Conservation (phyloP, 2,888 invertebrate species). For the Apamea crenata region DNA sequence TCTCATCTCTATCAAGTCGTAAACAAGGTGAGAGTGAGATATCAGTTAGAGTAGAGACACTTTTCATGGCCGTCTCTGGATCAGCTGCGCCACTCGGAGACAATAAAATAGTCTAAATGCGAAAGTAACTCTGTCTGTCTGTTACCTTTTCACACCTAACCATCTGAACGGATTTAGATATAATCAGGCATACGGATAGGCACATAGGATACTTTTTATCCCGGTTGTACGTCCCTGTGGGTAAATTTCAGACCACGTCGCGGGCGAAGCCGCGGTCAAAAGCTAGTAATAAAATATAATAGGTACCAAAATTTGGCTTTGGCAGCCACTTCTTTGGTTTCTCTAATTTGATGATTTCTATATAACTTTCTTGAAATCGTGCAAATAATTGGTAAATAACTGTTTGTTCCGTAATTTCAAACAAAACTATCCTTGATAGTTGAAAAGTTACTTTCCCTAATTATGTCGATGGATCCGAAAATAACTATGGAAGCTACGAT, state of each 20-base stretch:
- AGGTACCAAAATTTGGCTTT: constrained; percentile 13
- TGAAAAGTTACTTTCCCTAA: constrained; percentile 18
- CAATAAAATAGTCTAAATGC: constrained; percentile 7
- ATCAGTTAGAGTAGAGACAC: constrained; percentile 19
- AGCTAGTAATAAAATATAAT: constrained; percentile 22
- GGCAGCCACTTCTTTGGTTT: neutral
- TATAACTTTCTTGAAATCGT: neutral
- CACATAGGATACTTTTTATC: neutral
- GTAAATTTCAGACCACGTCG: too few species aligned
- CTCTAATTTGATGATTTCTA: neutral
- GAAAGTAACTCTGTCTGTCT: neutral
- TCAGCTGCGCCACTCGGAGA: constrained; percentile 40
- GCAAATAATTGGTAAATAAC: constrained; percentile 2
- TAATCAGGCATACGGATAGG: neutral
- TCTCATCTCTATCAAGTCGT: constrained; percentile 48
- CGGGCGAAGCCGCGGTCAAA: neutral
- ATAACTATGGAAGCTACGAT: constrained; percentile 55
- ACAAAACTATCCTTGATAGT: constrained; percentile 1
- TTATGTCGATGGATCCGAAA: constrained; percentile 48
- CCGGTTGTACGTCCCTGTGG: too few species aligned
- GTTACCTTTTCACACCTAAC: neutral
- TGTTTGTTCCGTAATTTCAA: neutral
- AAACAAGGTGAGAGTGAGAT: constrained; percentile 48
- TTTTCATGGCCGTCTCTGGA: constrained; percentile 27
- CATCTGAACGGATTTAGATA: neutral